Percentiles rank a stretch among this genome's conserved stretches.
Evolutionary conservation across 2,113 vertebrate species (phyloP).

Genomic region (Amphilophus citrinellus): DNA sequence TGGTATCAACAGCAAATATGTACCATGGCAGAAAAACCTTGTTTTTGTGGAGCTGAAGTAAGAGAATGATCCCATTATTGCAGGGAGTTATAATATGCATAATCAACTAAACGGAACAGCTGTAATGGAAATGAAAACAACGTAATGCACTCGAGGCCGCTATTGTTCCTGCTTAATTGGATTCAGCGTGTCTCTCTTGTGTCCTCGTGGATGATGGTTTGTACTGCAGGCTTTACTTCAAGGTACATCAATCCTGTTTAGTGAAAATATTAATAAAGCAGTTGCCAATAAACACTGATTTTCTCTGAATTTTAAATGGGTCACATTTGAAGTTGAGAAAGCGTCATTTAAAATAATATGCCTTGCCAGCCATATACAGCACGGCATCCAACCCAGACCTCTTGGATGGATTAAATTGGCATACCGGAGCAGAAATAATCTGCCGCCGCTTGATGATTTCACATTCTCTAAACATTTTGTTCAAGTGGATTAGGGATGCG

Average conservation of each 20-base stretch:
- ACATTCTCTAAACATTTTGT: slow-evolving; percentile 58
- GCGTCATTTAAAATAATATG: neutral
- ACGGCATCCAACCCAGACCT: neutral
- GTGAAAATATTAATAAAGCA: neutral
- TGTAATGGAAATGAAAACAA: slow-evolving; percentile 45
- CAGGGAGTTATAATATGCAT: neutral
- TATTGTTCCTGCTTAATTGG: slow-evolving; percentile 34
- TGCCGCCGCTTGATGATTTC: slow-evolving; percentile 36
- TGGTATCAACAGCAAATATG: neutral
- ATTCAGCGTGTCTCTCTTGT: slow-evolving; percentile 20
- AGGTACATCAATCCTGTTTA: neutral
- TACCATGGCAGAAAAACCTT: neutral
- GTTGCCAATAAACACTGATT: neutral
- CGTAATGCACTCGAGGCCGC: slow-evolving; percentile 19
- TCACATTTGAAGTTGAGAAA: neutral
- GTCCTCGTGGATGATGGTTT: slow-evolving; percentile 1
- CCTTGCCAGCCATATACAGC: neutral
- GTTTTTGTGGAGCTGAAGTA: neutral
- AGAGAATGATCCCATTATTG: neutral
- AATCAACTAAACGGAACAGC: slow-evolving; percentile 17
- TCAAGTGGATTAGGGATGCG: slow-evolving; percentile 51
- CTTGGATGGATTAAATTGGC: neutral
- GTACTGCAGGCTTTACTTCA: neutral
- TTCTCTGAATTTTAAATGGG: neutral
- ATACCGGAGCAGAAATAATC: slow-evolving; percentile 11